phyloP scores from a whole-genome alignment of 2,797 vertebrate genomes.

The Pyrocephalus nanus region DNA sequence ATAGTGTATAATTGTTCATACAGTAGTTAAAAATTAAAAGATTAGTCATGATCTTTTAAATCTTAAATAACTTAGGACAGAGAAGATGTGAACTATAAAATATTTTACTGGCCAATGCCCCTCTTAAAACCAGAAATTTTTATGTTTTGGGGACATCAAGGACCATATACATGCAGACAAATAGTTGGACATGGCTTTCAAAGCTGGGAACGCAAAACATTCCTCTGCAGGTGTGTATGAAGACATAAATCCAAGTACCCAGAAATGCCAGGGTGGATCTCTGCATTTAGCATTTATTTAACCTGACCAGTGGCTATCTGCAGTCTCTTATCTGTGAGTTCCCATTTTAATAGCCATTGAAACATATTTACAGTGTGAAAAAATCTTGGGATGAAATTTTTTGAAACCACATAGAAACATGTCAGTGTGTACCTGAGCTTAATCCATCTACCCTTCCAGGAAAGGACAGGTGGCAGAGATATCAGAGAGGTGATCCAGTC shows the following conservation, averaged over 20 bases:
- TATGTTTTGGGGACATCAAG: background rate
- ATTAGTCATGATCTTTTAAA: background rate
- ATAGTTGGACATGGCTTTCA: background rate
- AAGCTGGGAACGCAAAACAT: background rate
- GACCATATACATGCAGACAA: background rate
- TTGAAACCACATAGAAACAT: background rate
- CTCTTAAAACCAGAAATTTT: background rate
- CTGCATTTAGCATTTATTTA: background rate
- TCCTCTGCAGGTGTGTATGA: background rate
- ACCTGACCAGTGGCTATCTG: background rate
- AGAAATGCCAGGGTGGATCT: background rate
- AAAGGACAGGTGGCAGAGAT: background rate
- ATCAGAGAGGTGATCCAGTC: background rate
- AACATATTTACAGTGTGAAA: background rate
- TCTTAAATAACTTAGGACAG: background rate
- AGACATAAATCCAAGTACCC: background rate
- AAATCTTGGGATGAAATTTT: background rate
- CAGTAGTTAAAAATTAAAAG: background rate
- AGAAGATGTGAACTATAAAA: background rate
- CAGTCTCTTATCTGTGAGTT: background rate
- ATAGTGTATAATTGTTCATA: conserved; percentile 40
- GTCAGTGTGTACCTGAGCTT: accelerated
- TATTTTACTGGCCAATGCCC: background rate
- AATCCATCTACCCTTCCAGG: background rate
- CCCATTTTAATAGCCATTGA: background rate